phyloP scores from a whole-genome alignment of 1,140 invertebrate genomes.

The Eciton burchellii region DNA sequence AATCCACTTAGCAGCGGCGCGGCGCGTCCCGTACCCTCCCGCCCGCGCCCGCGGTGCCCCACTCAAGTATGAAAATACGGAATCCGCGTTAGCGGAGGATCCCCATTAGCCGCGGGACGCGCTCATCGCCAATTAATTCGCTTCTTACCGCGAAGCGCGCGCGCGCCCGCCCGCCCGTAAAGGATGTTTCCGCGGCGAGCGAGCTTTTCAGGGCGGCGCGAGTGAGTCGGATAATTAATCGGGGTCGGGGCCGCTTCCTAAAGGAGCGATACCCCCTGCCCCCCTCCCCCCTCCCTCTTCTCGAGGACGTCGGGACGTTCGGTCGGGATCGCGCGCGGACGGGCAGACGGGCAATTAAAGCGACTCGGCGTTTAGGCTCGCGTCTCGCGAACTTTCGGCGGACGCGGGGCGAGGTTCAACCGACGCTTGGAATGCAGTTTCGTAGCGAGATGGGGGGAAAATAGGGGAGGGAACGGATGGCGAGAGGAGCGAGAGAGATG shows the following conservation, averaged over 20 bases:
- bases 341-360: slow-evolving; percentile 73
- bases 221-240: slow-evolving; percentile 51
- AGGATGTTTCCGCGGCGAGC: slow-evolving; percentile 9
- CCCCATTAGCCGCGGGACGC: not conserved
- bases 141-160: slow-evolving; percentile 14
- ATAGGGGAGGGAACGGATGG: slow-evolving; percentile 58
- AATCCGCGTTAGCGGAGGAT: slow-evolving; percentile 6
- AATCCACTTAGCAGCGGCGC: slow-evolving; percentile 29
- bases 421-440: slow-evolving; percentile 80
- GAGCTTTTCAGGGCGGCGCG: not conserved
- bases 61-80: slow-evolving; percentile 30
- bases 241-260: slow-evolving; percentile 49
- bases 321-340: slow-evolving; percentile 44
- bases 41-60: not conserved
- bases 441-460: slow-evolving; percentile 68
- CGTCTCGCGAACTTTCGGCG: slow-evolving; percentile 67
- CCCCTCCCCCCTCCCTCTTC: too few species aligned
- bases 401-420: slow-evolving; percentile 66
- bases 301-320: slow-evolving; percentile 46
- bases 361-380: slow-evolving; percentile 63
- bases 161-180: not conserved
- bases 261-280: slow-evolving; percentile 57
- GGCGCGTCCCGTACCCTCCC: too few species aligned
- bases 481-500: slow-evolving; percentile 63
- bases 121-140: slow-evolving; percentile 33